Percentiles rank a stretch among this genome's conserved stretches.
These are phyloP conservation scores for Struthio camelus DNA, from an alignment of 2,113 vertebrate genomes.

Conservation along the genomic window DNA sequence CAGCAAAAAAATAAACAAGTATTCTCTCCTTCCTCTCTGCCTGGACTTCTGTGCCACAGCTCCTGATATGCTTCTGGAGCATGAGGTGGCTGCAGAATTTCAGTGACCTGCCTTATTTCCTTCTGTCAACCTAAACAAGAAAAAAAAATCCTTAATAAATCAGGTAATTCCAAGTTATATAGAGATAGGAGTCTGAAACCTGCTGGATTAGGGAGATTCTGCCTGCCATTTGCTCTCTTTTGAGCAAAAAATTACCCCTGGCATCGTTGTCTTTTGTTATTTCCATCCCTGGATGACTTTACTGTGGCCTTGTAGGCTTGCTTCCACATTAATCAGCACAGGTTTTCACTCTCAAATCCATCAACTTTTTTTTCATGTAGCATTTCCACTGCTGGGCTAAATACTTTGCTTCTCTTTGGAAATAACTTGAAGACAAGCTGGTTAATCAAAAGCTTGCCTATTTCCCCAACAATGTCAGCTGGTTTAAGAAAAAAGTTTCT, in stretches of 20 bases:
- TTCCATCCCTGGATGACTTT: not conserved
- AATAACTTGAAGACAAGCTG: not conserved
- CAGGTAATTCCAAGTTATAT: conserved; percentile 45
- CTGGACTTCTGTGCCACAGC: not conserved
- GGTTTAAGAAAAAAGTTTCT: not conserved
- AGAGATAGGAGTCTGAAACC: conserved; percentile 23
- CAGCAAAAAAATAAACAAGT: conserved; percentile 1
- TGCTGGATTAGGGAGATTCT: not conserved
- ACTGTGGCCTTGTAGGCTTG: not conserved
- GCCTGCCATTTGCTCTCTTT: not conserved
- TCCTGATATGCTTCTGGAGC: not conserved
- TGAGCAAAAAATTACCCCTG: not conserved
- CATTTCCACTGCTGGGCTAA: not conserved
- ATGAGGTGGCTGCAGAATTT: conserved; percentile 35
- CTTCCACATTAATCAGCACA: not conserved
- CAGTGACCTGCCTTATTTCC: conserved; percentile 24
- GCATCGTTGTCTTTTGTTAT: not conserved
- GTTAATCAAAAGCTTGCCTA: not conserved
- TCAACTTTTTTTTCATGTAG: not conserved
- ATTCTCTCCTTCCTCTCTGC: not conserved
- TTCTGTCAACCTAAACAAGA: conserved; percentile 43
- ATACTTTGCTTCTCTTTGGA: not conserved
- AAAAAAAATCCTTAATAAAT: conserved; percentile 38
- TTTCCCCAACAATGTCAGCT: not conserved
- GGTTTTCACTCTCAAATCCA: not conserved